Evolutionary conservation across 2,113 vertebrate species (phyloP), one percentile per base, ranked within the genome.

Genomic region (Gila orcuttii): DNA sequence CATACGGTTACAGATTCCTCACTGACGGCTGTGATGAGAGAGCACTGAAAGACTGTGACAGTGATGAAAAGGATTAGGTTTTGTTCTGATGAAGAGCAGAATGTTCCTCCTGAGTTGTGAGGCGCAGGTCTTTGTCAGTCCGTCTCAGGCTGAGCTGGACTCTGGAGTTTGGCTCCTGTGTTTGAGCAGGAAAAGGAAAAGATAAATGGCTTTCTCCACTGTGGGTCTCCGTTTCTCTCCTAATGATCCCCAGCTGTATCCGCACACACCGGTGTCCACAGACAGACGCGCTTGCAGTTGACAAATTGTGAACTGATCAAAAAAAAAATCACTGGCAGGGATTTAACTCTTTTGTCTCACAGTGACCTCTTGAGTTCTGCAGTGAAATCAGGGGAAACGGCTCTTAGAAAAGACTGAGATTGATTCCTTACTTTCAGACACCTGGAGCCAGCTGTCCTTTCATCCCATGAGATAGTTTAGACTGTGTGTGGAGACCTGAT

Each of bases 221-320:
- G 60, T 68, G 60, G 80, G 80, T 52, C 80, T 82, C 80, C 62
- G 1, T 55, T 82, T 82, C 80, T 82, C 28, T n/a, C 31, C 31
- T 82, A 82, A 82, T 82, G 80, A 82, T n/a, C 17, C 64, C 80
- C 80, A 82, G 80, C 64, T 82, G 80, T 52, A 69, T 82, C 62
- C 45, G 64, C 19, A 71, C 28, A 71, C 47, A 80, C n/a, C 4
- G 13, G 78, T 3, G 4, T 80, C 57, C 50, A 31, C 36, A 81
- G 33, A 62, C 23, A 64, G 23, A 25, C 42, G 1, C 0, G 23
- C 60, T 79, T 60, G 57, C 9, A 42, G 8, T 80, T 79, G 78
- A 80, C 36, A 60, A 80, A 80, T 80, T 42, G 57, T 80, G 33
- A 80, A 19, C 62, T 81, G 59, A 81, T 81, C 13, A 81, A 64